Evolutionary conservation across 1,140 invertebrate genomes (phyloP).

Genomic region (Drosophila pachea): DNA sequence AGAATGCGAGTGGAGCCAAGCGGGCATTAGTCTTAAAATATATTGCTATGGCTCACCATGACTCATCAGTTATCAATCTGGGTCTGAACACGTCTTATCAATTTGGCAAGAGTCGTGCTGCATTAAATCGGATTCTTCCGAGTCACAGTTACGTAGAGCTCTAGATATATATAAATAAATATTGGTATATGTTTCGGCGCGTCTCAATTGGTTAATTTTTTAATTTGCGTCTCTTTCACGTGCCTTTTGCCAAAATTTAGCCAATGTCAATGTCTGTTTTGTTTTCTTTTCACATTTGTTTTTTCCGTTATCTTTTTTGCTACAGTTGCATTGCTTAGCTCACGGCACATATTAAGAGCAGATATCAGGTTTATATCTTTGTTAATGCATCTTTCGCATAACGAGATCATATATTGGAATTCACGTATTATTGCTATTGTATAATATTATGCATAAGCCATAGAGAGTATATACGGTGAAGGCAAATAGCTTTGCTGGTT

Average conservation of each 20-base stretch:
- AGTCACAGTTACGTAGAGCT: not conserved
- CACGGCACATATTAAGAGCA: slow-evolving; percentile 35
- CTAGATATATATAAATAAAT: not conserved
- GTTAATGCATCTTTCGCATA: slow-evolving; percentile 22
- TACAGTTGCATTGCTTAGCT: slow-evolving; percentile 27
- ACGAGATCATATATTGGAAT: slow-evolving; percentile 33
- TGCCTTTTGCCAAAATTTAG: slow-evolving; percentile 59
- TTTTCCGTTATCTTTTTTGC: slow-evolving; percentile 2
- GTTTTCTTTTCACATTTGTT: slow-evolving; percentile 13
- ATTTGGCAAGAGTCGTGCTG: slow-evolving; percentile 5
- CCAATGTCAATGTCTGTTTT: slow-evolving; percentile 66
- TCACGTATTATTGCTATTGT: not conserved
- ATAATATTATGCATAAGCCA: not conserved
- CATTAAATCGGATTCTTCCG: slow-evolving; percentile 11
- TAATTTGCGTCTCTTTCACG: slow-evolving; percentile 38
- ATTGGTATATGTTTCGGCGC: not conserved
- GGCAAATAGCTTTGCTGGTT: not conserved
- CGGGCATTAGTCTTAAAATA: slow-evolving; percentile 3
- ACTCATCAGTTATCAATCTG: slow-evolving; percentile 17
- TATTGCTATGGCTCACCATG: slow-evolving; percentile 28
- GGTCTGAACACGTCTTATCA: slow-evolving; percentile 16
- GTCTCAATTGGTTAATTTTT: slow-evolving; percentile 7
- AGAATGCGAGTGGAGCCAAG: slow-evolving; percentile 13
- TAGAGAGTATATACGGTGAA: not conserved
- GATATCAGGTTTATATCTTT: slow-evolving; percentile 15